Evolutionary conservation across 2,797 vertebrate species (phyloP), one percentile per base, ranked within the genome.

Genomic region (Nyctibius grandis): DNA sequence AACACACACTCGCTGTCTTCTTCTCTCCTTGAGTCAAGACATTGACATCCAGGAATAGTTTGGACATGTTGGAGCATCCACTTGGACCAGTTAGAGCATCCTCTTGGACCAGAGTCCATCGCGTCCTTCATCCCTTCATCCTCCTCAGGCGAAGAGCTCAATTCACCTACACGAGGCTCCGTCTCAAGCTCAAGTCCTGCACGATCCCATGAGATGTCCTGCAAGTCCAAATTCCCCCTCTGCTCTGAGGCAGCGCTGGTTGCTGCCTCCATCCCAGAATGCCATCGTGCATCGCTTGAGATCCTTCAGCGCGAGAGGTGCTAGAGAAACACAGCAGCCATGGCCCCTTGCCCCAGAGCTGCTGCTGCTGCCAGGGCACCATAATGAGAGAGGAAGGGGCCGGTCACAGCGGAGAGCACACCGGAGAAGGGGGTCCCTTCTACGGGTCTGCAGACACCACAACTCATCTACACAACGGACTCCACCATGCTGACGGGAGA

Each of bases 401-500:
- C 95, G 98, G 97, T 98, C 97, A 98, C 97, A 98, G 97, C 96
- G 19, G 96, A 94, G 78, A 78, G 69, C 92, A 85, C 77, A 88
- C 92, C 48, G 29, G 84, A 91, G 65, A 85, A 93, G 54, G 64
- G 54, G 50, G 36, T 23, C 56, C 65, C 77, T 90, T 80, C 96
- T 98, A 97, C 98, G 97, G 98, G 96, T 98, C 98, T 98, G 98
- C 98, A 97, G 98, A 99, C 98, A 98, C 98, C 98, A 98, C 98
- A 98, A 98, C 98, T 96, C 98, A 97, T 96, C 98, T 98, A 98
- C 98, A 97, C 97, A 98, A 98, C 95, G 95, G 95, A 98, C 98
- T 99, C 98, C 98, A 99, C 98, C 98, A 98, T 98, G 98, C 98
- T 98, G 98, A 99, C 97, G 92, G 93, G 98, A 98, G 98, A 98